These are phyloP conservation scores for Hemaris fuciformis DNA, from an alignment of 2,888 invertebrate species.

Conservation along the genomic window DNA sequence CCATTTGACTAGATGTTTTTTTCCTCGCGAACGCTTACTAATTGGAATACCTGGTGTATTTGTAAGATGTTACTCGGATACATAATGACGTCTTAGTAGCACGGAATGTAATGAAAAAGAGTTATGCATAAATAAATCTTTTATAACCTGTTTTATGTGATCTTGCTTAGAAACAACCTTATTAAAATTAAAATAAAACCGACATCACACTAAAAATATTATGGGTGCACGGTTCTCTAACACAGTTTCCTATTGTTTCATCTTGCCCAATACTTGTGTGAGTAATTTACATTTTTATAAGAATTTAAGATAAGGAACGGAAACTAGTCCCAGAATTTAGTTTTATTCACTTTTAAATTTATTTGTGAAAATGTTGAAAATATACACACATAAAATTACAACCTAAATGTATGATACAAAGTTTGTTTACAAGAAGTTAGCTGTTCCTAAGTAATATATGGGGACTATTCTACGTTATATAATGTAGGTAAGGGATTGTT, in stretches of 20 bases:
- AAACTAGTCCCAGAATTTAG: not conserved
- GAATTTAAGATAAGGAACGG: not conserved
- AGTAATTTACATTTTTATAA: constrained; percentile 1
- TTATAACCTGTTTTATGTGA: not conserved
- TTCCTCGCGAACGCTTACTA: not conserved
- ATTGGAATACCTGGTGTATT: not conserved
- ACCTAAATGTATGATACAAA: no score
- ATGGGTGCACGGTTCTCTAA: not conserved
- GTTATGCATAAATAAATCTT: constrained; percentile 6
- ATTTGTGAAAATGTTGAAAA: not conserved
- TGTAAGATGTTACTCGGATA: not conserved
- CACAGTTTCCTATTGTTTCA: constrained; percentile 3
- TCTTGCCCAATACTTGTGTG: not conserved
- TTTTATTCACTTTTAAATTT: not conserved
- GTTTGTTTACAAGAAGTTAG: no score
- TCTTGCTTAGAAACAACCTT: constrained; percentile 8
- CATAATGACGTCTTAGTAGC: not conserved
- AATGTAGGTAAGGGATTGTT: no score
- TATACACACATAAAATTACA: no score
- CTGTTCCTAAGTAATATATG: no score
- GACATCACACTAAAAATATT: not conserved
- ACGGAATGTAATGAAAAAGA: constrained; percentile 1
- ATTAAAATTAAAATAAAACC: constrained; percentile 4
- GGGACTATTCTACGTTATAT: no score
- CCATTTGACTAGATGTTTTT: not conserved